These are phyloP conservation scores for Dasyornis broadbenti DNA, from an alignment of 2,113 vertebrate genomes.

Conservation along the genomic window DNA sequence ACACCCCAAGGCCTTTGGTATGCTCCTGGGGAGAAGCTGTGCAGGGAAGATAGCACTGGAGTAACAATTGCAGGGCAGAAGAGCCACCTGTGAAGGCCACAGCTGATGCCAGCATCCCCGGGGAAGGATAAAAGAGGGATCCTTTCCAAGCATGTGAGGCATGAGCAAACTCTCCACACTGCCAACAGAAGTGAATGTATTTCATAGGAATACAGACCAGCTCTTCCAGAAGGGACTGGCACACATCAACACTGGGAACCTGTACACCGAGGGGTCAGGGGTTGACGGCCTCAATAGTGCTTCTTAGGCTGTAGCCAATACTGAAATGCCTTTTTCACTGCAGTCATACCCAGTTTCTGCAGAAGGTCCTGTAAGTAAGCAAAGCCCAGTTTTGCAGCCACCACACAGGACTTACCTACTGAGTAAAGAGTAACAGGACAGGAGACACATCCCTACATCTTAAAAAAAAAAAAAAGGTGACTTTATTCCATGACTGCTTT, in stretches of 20 bases:
- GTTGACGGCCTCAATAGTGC: fast-evolving
- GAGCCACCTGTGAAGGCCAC: fast-evolving
- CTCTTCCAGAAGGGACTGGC: not conserved
- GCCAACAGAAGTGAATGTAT: fast-evolving
- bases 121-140: not conserved
- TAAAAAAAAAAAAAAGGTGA: not conserved
- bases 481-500: not conserved
- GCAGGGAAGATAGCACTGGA: fast-evolving
- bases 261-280: fast-evolving
- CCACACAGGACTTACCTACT: not conserved
- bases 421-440: not conserved
- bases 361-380: not conserved
- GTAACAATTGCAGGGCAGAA: not conserved
- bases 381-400: not conserved
- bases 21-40: not conserved
- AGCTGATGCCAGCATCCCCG: not conserved
- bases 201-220: fast-evolving
- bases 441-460: not conserved
- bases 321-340: not conserved
- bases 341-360: not conserved
- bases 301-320: not conserved
- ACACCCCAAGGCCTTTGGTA: fast-evolving
- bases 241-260: not conserved
- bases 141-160: fast-evolving
- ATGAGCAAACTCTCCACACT: not conserved